phyloP scores from a whole-genome alignment of 2,797 vertebrate species.

The Phylloscopus collybita region DNA sequence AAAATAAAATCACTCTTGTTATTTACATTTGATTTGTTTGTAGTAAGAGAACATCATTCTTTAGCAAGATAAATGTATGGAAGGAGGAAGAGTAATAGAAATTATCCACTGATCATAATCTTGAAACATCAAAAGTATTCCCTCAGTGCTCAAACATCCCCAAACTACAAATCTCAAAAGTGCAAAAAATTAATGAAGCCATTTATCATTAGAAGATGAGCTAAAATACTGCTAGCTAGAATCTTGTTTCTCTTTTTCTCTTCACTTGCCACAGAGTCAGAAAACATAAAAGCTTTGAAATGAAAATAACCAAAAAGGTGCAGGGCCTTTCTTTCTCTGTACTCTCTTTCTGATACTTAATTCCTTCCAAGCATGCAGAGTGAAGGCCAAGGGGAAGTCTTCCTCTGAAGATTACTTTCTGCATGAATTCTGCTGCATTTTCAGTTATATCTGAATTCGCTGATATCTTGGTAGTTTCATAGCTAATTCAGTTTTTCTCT shows the following conservation, averaged over 20 bases:
- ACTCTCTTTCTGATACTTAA: neutral
- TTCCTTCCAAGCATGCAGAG: neutral
- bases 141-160: neutral
- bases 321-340: neutral
- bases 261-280: neutral
- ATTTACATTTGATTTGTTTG: neutral
- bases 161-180: neutral
- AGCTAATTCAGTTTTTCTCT: neutral
- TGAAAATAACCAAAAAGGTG: neutral
- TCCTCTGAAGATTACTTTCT: neutral
- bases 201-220: neutral
- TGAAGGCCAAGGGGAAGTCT: neutral
- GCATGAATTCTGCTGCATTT: neutral
- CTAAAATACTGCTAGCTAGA: neutral
- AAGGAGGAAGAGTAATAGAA: neutral
- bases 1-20: neutral
- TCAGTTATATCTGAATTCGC: neutral
- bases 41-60: neutral
- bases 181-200: neutral
- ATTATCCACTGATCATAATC: neutral
- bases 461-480: accelerated
- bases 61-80: neutral
- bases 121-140: neutral
- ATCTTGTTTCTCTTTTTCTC: neutral
- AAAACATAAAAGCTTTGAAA: neutral